Base-by-base conservation (phyloP, 2,113 vertebrate genomes). In the Gavialis gangeticus region DNA sequence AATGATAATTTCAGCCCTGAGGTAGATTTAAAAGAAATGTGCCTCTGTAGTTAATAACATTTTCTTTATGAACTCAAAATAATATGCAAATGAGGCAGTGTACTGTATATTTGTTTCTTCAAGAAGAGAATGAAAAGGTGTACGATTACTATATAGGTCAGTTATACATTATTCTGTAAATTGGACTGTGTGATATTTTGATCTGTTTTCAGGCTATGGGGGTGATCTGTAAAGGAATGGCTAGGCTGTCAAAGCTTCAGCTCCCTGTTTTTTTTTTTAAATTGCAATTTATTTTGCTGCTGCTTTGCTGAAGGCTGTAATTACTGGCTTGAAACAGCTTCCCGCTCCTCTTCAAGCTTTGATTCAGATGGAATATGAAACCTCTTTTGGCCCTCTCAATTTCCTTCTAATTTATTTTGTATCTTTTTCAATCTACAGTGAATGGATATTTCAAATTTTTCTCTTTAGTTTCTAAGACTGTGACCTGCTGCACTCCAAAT, bases 61-160 rank as follows among this genome's bases (percentile, higher is more conserved):
- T 18, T 59, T 30, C 54, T 16, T 19, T 28, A 1, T 22, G 5
- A 27, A 27, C 11, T 6, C 59, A 24, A n/a, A 71, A 59, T 14
- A 2, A 4, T 37, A 5, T 54, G 73, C 55, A 67, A 28, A 78
- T 66, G 30, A n/a, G 54, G 57, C 21, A 10, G 54, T 12, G 10
- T 27, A 24, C 76, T 63, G 27, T 66, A n/a, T 46, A 58, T 66
- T 54, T 84, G 60, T 67, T 27, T 66, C 0, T 1, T 16, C 12
- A 6, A 25, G 4, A 21, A 57, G 46, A 59, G 9, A 27, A 34
- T 1, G 0, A 17, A 46, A 30, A 54, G 63, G 58, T 27, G 2
- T 27, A 56, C 37, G 21, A 13, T 76, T 3, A 0, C 27, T 28
- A 4, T 22, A 22, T 10, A 16, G 12, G 46, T 30, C 0, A 0